Base-by-base conservation (phyloP, 2,888 invertebrate species). In the Lacanobia wlatinum region DNA sequence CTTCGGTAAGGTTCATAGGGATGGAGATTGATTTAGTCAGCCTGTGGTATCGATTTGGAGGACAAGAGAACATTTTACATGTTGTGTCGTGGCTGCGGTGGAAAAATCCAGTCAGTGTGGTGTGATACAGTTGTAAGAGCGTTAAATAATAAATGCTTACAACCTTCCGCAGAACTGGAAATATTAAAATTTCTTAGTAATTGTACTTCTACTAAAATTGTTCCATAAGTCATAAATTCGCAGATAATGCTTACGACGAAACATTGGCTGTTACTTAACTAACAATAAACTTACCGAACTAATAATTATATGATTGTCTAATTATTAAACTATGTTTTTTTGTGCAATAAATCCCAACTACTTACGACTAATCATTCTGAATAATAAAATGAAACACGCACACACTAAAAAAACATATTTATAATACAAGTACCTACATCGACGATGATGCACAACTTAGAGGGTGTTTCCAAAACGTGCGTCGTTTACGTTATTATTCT, bases 401-500 rank as follows among this genome's bases (percentile, higher is more conserved):
- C 12, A 14, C 43, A 10, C 0, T 2, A 43, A 43, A 18, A 48
- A 48, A 18, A 16, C 1, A 18, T 1, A 8, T 18, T 48, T 16
- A 18, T 18, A 46, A 6, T 18, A 7, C 7, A 48, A 18, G 43
- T 43, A 43, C 43, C 8, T 48, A 68, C 21, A 46, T 23, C 21
- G 48, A 23, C 43, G 53, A 69, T 81, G 81, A 81, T 78, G 70
- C 80, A 74, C 53, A 73, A 61, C 56, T 61, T 78, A 84, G 71
- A 87, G 84, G 89, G 88, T 88, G 89, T 90, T 88, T 87, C 87
- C 88, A 84, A 86, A 84, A 90, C 91, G 91, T 91, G 90, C 70
- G 71, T 77, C 61, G 89, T 74, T 83, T 91, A 85, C 85, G 69
- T 76, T 85, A 90, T 84, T 78, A 71, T 63, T 71, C 40, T 71